phyloP scores from a whole-genome alignment of 2,888 invertebrate genomes.

The Sclerodermus sp. region DNA sequence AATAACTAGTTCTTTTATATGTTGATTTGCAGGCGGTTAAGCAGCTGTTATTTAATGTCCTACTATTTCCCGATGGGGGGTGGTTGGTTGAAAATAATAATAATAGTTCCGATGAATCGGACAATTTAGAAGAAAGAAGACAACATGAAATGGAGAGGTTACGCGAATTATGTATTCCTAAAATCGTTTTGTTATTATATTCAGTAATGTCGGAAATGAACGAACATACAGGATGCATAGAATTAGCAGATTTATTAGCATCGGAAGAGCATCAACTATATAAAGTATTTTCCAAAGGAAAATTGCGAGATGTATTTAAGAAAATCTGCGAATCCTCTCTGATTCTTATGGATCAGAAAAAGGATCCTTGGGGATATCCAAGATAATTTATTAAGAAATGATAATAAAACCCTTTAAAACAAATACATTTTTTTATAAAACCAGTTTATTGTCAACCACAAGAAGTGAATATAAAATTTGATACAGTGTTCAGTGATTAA shows the following conservation, averaged over 20 bases:
- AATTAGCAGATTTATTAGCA: constrained; percentile 78
- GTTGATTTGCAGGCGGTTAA: constrained; percentile 66
- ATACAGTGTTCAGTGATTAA: constrained; percentile 53
- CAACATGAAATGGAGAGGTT: constrained; percentile 73
- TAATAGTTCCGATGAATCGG: constrained; percentile 50
- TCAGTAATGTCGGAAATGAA: constrained; percentile 77
- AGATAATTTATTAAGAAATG: constrained; percentile 32
- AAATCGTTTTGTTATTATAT: constrained; percentile 76
- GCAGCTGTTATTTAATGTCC: constrained; percentile 79
- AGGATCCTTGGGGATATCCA: constrained; percentile 80
- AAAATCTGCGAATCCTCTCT: constrained; percentile 80
- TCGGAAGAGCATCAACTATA: constrained; percentile 79
- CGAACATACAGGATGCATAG: constrained; percentile 74
- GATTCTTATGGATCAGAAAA: constrained; percentile 71
- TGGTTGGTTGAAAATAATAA: constrained; percentile 80
- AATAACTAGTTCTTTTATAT: constrained; percentile 1
- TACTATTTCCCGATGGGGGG: constrained; percentile 86
- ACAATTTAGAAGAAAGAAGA: constrained; percentile 64
- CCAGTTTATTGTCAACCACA: constrained; percentile 55
- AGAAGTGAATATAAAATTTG: constrained; percentile 56
- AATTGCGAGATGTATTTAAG: constrained; percentile 73
- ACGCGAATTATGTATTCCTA: constrained; percentile 81
- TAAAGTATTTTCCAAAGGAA: constrained; percentile 75
- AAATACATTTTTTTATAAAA: constrained; percentile 46
- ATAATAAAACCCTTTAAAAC: constrained; percentile 7